Conservation (phyloP, 2,888 invertebrate species). For the Buathra laborator region DNA sequence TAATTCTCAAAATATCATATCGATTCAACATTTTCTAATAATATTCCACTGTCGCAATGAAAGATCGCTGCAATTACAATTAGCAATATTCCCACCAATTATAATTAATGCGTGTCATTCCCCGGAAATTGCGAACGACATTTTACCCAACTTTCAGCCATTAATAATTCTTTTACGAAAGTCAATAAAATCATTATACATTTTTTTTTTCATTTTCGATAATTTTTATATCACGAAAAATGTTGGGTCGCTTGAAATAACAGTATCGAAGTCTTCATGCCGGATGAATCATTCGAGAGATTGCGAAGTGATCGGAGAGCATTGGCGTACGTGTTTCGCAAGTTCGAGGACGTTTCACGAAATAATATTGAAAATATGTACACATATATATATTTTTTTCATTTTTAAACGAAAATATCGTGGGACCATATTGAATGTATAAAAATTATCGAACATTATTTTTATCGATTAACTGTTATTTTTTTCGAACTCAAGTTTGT, state of each 20-base stretch:
- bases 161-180: constrained; percentile 4
- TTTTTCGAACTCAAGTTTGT: too few species aligned
- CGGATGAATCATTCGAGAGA: constrained; percentile 68
- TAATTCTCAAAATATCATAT: constrained; percentile 21
- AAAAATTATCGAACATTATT: constrained; percentile 4
- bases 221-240: constrained; percentile 23
- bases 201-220: constrained; percentile 15
- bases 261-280: constrained; percentile 55
- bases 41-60: constrained; percentile 64
- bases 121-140: constrained; percentile 15
- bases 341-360: constrained; percentile 41
- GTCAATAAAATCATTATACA: neutral
- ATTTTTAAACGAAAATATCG: neutral
- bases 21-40: constrained; percentile 54
- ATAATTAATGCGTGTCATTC: constrained; percentile 6
- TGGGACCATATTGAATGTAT: neutral
- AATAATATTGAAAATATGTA: constrained; percentile 15
- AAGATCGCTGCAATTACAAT: constrained; percentile 19
- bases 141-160: neutral
- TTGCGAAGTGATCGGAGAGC: constrained; percentile 43
- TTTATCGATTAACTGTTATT: too few species aligned
- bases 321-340: constrained; percentile 43
- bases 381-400: neutral
- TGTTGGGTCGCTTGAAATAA: constrained; percentile 50
- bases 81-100: constrained; percentile 16